These are phyloP conservation scores for Cochlearius cochlearius DNA, from an alignment of 2,113 vertebrate species.

Conservation along the genomic window DNA sequence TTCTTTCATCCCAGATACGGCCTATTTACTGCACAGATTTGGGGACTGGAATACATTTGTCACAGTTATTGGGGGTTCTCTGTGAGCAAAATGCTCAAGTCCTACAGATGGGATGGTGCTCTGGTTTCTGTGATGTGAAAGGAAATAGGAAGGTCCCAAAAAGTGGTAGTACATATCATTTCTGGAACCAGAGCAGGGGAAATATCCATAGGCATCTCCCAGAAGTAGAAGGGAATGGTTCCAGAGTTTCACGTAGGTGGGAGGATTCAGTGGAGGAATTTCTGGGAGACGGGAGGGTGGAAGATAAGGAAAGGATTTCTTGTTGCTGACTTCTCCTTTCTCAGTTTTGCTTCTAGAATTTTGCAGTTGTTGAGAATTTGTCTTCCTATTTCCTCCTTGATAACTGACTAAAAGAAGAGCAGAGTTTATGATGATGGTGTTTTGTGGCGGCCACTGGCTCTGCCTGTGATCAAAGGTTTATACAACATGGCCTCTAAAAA, in stretches of 20 bases:
- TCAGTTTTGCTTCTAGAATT: not conserved
- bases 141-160: not conserved
- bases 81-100: not conserved
- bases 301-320: not conserved
- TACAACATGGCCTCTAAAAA: not conserved
- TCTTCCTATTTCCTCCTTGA: not conserved
- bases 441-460: not conserved
- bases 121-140: not conserved
- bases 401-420: not conserved
- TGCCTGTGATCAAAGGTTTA: not conserved
- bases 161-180: rapidly evolving
- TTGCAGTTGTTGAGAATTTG: not conserved
- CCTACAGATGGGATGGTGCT: not conserved
- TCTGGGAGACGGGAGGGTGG: not conserved
- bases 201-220: not conserved
- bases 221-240: not conserved
- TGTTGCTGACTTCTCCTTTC: not conserved
- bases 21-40: not conserved
- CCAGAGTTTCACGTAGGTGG: not conserved
- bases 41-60: not conserved
- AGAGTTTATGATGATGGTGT: not conserved
- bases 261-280: not conserved
- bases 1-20: not conserved
- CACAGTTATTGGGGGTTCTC: not conserved
- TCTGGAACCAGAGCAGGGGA: not conserved